Percentiles rank a stretch among this genome's conserved stretches.
Evolutionary conservation across 2,113 vertebrate species (phyloP).

Genomic region (Chlamydotis undulata): DNA sequence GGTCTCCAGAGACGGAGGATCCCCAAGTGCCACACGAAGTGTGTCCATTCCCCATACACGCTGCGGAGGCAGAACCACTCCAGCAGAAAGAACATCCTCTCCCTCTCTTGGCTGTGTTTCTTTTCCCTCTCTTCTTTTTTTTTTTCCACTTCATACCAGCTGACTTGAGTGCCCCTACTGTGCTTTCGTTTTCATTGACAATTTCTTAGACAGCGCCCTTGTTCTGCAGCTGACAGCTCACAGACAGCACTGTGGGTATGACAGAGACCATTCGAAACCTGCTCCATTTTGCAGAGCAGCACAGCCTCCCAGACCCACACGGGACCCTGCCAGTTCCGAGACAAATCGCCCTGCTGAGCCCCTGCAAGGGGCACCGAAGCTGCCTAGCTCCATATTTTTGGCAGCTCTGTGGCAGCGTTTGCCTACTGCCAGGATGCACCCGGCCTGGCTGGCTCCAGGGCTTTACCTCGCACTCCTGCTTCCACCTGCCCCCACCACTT

Average conservation of each 20-base stretch:
- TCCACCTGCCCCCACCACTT: not conserved
- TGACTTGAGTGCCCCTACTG: not conserved
- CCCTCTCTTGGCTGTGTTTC: not conserved
- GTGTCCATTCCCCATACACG: rapidly evolving
- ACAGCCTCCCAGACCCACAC: rapidly evolving
- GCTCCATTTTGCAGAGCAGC: not conserved
- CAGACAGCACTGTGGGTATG: not conserved
- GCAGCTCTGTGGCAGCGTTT: not conserved
- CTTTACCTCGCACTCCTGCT: not conserved
- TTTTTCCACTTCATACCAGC: not conserved
- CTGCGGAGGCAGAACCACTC: not conserved
- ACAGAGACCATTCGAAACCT: rapidly evolving
- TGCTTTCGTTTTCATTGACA: not conserved
- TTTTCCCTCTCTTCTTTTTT: not conserved
- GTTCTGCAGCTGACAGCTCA: not conserved
- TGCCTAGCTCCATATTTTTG: rapidly evolving
- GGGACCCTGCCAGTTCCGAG: rapidly evolving
- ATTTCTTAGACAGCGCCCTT: not conserved
- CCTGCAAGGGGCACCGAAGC: not conserved
- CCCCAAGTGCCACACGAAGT: not conserved
- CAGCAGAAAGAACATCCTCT: not conserved
- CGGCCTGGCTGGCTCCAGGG: not conserved
- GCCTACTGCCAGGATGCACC: not conserved
- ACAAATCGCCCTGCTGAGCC: not conserved
- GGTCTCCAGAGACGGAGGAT: not conserved